Base-by-base conservation (phyloP, 2,113 vertebrate species). In the Oxyura jamaicensis region DNA sequence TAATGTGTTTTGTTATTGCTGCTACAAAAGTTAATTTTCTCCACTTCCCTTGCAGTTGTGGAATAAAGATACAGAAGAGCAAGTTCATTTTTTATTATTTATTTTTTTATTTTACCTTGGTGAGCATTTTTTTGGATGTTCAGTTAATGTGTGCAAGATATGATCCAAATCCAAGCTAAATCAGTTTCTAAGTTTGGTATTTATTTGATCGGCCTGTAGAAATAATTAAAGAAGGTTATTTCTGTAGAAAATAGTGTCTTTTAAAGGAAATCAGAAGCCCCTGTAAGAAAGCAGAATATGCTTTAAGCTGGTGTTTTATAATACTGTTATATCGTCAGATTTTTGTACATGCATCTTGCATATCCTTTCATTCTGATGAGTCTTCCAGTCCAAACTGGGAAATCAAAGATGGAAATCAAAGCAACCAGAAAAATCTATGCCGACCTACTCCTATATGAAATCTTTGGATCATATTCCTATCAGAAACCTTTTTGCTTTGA, bases 71-170 rank as follows among this genome's bases (percentile, higher is more conserved):
- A 66, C 8, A 20, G 7, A 71, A 91, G 17, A 86, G 11, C 14
- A 65, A 60, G 1, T 19, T 72, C 4, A 0, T 1, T 22, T 29
- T 0, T n/a, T 22, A 0, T 2, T 14, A 41, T 53, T 52, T 83
- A 88, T 41, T 41, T 14, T 46, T 53, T 52, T 83, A 88, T 41
- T 41, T 62, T 48, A 13, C 33, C 12, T 35, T 22, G 41, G 11
- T 36, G 4, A 84, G 13, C n/a, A 22, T 25, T 29, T 67, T 67
- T 83, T 59, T 73, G 11, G 15, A 35, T 80, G 20, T 80, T 91
- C 65, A 55, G 19, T 28, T 62, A 69, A 36, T 12, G 6, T 21
- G 5, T 42, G 7, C 28, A 82, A 78, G 35, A 53, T 55, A 41
- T 5, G 18, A 85, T 56, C 48, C 0, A 0, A 63, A 63, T 83